phyloP scores from a whole-genome alignment of 35 echinoderm and acorn worm genomes.

The Amphiura filiformis region DNA sequence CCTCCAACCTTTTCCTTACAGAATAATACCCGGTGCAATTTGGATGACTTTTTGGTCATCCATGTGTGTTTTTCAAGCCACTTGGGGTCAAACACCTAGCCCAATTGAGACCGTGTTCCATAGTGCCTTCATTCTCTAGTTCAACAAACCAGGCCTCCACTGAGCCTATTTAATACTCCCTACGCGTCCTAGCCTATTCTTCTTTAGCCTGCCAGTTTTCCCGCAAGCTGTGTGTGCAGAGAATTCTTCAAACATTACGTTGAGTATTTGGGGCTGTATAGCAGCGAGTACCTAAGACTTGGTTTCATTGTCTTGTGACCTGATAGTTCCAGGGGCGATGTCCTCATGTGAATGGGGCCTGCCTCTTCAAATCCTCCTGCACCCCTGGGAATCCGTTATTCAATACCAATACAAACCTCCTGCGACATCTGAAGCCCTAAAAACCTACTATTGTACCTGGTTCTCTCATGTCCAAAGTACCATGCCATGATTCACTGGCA shows the following conservation, averaged over 20 bases:
- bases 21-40: constrained; percentile 3
- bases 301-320: neutral
- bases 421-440: neutral
- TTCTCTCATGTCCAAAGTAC: too few relatives aligned
- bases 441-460: neutral
- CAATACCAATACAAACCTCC: neutral
- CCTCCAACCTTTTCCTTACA: neutral
- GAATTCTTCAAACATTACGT: neutral
- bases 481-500: too few relatives aligned
- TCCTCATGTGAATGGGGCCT: neutral
- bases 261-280: neutral
- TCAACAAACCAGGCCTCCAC: neutral
- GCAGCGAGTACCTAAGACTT: neutral
- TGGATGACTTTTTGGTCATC: neutral
- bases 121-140: neutral
- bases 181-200: neutral
- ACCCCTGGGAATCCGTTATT: neutral
- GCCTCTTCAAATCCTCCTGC: neutral
- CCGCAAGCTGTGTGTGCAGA: neutral
- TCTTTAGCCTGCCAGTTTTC: neutral
- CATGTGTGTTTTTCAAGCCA: constrained; percentile 17
- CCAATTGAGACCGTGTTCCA: neutral
- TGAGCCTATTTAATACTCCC: constrained; percentile 6
- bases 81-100: neutral
- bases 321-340: constrained; percentile 2